phyloP scores from a whole-genome alignment of 2,888 invertebrate genomes.

The Melipona beecheii region DNA sequence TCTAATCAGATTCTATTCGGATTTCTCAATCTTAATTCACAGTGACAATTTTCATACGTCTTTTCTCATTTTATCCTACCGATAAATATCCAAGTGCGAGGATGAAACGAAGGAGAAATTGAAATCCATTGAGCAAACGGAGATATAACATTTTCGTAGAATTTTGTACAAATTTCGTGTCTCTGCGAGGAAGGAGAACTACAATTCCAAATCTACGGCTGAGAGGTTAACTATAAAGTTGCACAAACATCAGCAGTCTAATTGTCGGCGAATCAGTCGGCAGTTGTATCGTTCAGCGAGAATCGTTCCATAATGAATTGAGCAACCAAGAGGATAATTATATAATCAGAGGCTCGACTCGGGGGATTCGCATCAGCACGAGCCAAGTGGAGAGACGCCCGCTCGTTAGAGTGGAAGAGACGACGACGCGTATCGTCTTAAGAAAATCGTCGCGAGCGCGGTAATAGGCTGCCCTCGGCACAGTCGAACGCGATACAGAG shows the following conservation, averaged over 20 bases:
- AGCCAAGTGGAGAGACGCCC: not conserved
- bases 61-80: no score
- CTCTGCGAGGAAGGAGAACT: no score
- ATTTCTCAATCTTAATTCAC: no score
- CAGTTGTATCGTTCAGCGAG: not conserved
- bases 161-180: no score
- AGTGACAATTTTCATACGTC: no score
- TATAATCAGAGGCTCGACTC: not conserved
- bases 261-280: not conserved
- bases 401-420: not conserved
- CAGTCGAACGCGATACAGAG: constrained; percentile 50
- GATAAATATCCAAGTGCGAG: no score
- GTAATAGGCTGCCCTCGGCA: constrained; percentile 34
- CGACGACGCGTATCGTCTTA: constrained; percentile 37
- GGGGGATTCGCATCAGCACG: not conserved
- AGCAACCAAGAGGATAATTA: not conserved
- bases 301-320: not conserved
- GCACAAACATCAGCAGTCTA: not conserved
- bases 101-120: no score
- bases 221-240: not conserved
- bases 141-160: no score
- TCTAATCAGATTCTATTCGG: no score
- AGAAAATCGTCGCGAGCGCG: constrained; percentile 51
- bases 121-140: no score
- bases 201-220: no score